Conservation (phyloP, 2,888 invertebrate genomes). For the Eupithecia exiguata region DNA sequence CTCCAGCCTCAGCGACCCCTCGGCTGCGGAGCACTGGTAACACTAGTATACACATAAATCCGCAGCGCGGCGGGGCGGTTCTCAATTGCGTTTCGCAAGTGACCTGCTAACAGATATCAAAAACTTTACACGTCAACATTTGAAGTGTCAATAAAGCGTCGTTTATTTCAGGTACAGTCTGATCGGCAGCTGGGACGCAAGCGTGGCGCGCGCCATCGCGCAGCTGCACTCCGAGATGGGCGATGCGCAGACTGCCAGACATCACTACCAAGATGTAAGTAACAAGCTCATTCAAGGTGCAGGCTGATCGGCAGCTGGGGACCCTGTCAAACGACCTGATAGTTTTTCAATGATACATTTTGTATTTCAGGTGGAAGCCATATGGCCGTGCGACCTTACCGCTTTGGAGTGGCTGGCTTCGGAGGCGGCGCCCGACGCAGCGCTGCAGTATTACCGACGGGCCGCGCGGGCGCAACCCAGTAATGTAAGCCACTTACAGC, state of each 20-base stretch:
- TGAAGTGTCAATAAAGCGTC: not conserved
- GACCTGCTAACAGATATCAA: not conserved
- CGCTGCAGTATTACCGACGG: slow-evolving; percentile 72
- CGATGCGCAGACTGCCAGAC: slow-evolving; percentile 87
- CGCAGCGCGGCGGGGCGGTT: no score
- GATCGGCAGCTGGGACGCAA: slow-evolving; percentile 91
- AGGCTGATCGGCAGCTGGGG: no score
- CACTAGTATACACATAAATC: not conserved
- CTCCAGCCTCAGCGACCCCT: slow-evolving; percentile 46
- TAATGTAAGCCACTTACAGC: slow-evolving; percentile 56
- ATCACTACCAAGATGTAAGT: slow-evolving; percentile 77
- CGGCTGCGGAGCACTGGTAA: slow-evolving; percentile 74
- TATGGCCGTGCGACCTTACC: slow-evolving; percentile 72
- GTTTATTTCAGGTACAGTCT: slow-evolving; percentile 68
- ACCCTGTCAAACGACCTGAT: not conserved
- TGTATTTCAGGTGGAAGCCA: slow-evolving; percentile 66
- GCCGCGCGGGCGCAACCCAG: slow-evolving; percentile 73
- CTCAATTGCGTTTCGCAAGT: no score
- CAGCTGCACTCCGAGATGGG: slow-evolving; percentile 94
- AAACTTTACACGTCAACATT: not conserved
- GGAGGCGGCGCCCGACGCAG: slow-evolving; percentile 68
- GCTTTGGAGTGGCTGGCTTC: slow-evolving; percentile 76
- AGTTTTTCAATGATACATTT: not conserved
- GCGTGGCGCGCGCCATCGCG: slow-evolving; percentile 94
- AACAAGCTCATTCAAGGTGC: not conserved